Evolutionary conservation across 2,888 invertebrate species (phyloP), one percentile per base, ranked within the genome.

Genomic region (Pocota personata): DNA sequence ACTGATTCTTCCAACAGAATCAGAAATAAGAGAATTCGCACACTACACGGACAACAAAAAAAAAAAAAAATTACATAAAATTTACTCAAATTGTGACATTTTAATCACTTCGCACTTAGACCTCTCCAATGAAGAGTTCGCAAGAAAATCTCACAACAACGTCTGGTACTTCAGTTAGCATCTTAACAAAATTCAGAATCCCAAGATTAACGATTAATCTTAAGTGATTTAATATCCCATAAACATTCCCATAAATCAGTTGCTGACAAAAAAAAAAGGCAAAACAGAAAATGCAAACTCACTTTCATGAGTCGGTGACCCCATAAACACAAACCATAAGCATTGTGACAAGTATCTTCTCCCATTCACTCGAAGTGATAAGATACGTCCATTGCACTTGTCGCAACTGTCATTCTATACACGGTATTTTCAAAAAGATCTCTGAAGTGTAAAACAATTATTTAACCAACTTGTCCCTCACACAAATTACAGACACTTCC

Each of bases 281-380:
- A 2, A 14, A n/a, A 32, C 30, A 55, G 6, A 19, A 60, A 60
- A 60, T 27, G 27, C 40, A 40, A 37, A 30, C 55, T 30, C 55
- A 55, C 16, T 55, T 69, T 19, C 16, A 40, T 8, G 30, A 12
- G 27, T 55, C 43, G 21, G 16, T 43, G 69, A 55, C 40, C 55
- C 62, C 21, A 40, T 24, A 52, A 67, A 37, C 37, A 67, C 52
- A 67, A 52, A 67, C 52, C 52, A 52, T 50, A 52, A 37, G 2
- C 16, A 37, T 52, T 37, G 10, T 37, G 67, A 16, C 67, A 52
- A 67, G 67, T 37, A 16, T 35, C 24, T 66, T n/a, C 3, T n/a
- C 21, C 48, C 24, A 46, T 30, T 27, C 3, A 27, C 40, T n/a
- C 35, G 14, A 48, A n/a, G 16, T 48, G 64, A 66, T 66, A 66